Base-by-base conservation (phyloP, 1,140 invertebrate species). In the Diorhabda carinulata region DNA sequence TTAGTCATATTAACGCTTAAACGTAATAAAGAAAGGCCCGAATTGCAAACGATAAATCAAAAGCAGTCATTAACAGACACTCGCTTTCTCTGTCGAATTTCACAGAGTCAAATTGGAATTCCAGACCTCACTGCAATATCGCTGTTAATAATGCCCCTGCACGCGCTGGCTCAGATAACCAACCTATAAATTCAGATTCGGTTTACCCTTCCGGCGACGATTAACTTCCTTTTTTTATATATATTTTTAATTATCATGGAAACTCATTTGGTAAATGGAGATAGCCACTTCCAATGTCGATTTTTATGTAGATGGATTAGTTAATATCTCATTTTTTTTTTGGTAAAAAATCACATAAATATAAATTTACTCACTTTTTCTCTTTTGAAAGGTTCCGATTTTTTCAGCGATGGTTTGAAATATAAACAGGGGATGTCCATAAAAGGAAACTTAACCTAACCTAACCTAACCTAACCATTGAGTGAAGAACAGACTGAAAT, bases 101-200 rank as follows among this genome's bases (percentile, higher is more conserved):
- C 72, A 61, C 69, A 66, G 70, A 68, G 68, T 74, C 74, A 76
- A 76, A 76, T 76, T 76, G 74, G 71, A 76, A 76, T 76, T 76
- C 74, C 74, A 57, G 72, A 60, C 73, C 69, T 66, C 71, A 70
- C 72, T 76, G 72, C 74, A 76, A 76, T 76, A 76, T 74, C 69
- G 74, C 71, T 76, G 74, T 76, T 76, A 76, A 76, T 76, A 76
- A 74, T 76, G 74, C 74, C 67, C 61, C 58, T 70, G 74, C 74
- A 76, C 74, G 74, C 68, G 70, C 71, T 60, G 60, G n/a, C 41
- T 10, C 64, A 41, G 10, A 65, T 65, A 52, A 42, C 64, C 64
- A 10, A 65, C 64, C 72, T 8, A 66, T 66, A 66, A 66, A 66
- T 66, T 66, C 65, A 44, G 65, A 66, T 66, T 66, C 52, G 61